These are phyloP conservation scores for Grapholita molesta DNA, from an alignment of 1,140 invertebrate genomes.

Conservation along the genomic window DNA sequence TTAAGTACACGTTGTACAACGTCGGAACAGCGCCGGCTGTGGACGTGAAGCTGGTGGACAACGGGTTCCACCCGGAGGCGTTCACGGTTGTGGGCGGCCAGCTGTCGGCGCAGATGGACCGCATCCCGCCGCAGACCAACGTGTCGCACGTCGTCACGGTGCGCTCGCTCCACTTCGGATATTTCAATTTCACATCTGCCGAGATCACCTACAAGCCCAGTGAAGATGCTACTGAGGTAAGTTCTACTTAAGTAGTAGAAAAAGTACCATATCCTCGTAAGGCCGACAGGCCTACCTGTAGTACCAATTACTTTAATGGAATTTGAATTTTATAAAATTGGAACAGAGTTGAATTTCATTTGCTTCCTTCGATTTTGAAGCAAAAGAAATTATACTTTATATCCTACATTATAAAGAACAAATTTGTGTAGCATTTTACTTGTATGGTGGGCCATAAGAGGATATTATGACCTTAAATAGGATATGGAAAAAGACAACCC, in stretches of 20 bases:
- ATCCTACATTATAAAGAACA: no score
- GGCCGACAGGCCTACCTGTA: no score
- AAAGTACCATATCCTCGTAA: not conserved
- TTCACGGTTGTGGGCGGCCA: conserved; percentile 93
- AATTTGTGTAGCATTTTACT: no score
- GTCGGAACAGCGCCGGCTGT: conserved; percentile 92
- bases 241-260: not conserved
- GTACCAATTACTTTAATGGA: no score
- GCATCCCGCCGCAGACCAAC: conserved; percentile 95
- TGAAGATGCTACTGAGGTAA: conserved; percentile 86
- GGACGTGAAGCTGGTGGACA: conserved; percentile 92
- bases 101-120: conserved; percentile 89
- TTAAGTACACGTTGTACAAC: conserved; percentile 94
- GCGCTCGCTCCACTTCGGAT: conserved; percentile 92
- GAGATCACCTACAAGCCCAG: conserved; percentile 92
- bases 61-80: conserved; percentile 92
- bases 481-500: no score
- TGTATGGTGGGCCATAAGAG: no score
- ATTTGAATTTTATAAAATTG: no score
- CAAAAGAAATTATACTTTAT: no score
- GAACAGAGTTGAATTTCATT: no score
- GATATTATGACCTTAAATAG: no score
- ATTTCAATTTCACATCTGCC: conserved; percentile 98
- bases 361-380: no score
- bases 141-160: conserved; percentile 96